Base-by-base conservation (phyloP, 2,797 vertebrate species). In the Tadarida brasiliensis region DNA sequence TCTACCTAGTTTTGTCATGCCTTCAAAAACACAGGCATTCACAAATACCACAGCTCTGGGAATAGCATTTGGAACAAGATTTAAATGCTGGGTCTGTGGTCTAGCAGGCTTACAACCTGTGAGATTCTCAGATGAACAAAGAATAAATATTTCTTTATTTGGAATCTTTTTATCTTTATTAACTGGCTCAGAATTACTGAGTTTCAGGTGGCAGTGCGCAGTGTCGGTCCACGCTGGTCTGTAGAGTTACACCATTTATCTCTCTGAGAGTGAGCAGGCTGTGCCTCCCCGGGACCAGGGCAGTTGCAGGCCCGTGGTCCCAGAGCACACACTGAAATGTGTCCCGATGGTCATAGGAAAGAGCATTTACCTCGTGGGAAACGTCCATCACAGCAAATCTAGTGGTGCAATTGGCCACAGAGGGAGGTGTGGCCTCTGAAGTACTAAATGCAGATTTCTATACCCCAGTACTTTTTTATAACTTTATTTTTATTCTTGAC, bases 341-440 rank as follows among this genome's bases (percentile, higher is more conserved):
- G 44, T 76, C 30, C 65, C 67, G 11, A 33, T 89, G 30, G 28
- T 77, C 22, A 83, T 39, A 63, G 22, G 11, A 51, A 78, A 77
- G 56, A 71, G 28, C 20, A 15, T 47, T 94, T 61, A 83, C 93
- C 84, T 71, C 49, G 1, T 33, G 68, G 47, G 70, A 86, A 96
- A 49, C 82, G 74, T 35, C 74, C 30, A 39, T 83, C 81, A 83
- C 74, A 93, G 90, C 90, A 91, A 89, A 82, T 93, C 82, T 59
- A 15, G 28, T 30, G 33, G 9, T 56, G 2, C 85, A 91, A 96
- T 96, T 97, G 95, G 91, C 86, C 96, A 93, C 95, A 73, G 65
- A 97, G 95, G 95, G 95, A 96, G 92, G 74, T 67, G 5, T 26
- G 33, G 6, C 57, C 86, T 97, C 82, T 51, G 54, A 90, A 77